Evolutionary conservation across 2,888 invertebrate species (phyloP), one percentile per base, ranked within the genome.

Genomic region (Caenorhabditis imperialis): DNA sequence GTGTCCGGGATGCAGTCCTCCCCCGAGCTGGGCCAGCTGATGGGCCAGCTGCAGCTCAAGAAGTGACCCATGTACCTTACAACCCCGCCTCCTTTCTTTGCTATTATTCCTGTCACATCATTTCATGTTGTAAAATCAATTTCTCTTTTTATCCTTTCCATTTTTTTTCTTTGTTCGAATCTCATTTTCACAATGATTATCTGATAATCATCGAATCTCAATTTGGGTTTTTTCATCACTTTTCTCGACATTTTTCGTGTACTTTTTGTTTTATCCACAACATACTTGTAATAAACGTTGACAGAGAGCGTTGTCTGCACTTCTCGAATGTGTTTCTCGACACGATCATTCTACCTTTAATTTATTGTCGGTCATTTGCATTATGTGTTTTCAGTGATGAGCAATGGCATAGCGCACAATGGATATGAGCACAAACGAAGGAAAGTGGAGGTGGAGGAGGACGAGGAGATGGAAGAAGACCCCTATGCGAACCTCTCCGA

Each of bases 1-100:
- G 77, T 78, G 6, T 77, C 78, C 40, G 81, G 81, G 8, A 48
- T 83, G 33, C 74, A 78, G 44, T 75, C 79, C 14, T 78, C 77
- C 10, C 82, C 82, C 23, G 82, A 81, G 47, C 27, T 71, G n/a
- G 67, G 67, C 5, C 69, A 70, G 44, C 37, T 70, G 7, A 67
- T 69, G 60, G 60, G 60, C n/a, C 58, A 60, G 14, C 14, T 69
- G 2, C 57, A 51, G 45, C 47, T 30, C 10, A 30, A 30, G 10
- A 30, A 20, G 16, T 42, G 18, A 18, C 45, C n/a, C 20, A 44
- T 18, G 45, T 37, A 10, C 23, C 30, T 14, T 45, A 30, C 30
- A 30, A 30, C 10, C 10, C 6, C 10, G 6, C 10, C 10, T 30
- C 30, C 10, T 30, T 30, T 30, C 10, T 30, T 30, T 10, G 10